Evolutionary conservation across 2,888 invertebrate species (phyloP).

Genomic region (Leptopilina drosophilae): DNA sequence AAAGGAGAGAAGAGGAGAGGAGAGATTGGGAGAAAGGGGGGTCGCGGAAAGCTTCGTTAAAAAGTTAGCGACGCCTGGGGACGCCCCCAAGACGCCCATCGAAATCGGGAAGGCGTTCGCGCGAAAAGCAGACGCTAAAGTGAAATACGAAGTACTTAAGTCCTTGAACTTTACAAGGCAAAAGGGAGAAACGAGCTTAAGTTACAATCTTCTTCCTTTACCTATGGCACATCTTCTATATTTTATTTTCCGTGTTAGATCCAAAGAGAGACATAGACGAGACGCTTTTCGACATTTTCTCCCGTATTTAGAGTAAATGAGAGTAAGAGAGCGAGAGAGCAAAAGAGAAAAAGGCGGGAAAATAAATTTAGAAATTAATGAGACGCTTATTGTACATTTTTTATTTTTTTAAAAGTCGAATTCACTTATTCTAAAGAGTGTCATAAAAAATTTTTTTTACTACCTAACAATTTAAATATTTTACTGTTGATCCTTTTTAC

Average conservation of each 20-base stretch:
- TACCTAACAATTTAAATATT: too few species aligned
- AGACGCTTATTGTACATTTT: too few species aligned
- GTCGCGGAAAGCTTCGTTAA: slow-evolving; percentile 40
- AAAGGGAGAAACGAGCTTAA: slow-evolving; percentile 38
- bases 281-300: slow-evolving; percentile 2
- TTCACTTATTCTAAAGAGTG: too few species aligned
- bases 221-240: slow-evolving; percentile 31
- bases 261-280: not conserved
- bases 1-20: too few species aligned
- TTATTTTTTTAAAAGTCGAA: too few species aligned
- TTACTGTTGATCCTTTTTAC: too few species aligned
- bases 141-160: slow-evolving; percentile 59
- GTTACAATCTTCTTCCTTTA: slow-evolving; percentile 30
- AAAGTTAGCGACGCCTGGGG: slow-evolving; percentile 41
- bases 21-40: not conserved
- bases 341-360: not conserved
- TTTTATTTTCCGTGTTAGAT: slow-evolving; percentile 20
- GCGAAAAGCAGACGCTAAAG: slow-evolving; percentile 52
- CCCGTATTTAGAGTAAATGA: not conserved
- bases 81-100: slow-evolving; percentile 38
- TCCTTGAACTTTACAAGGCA: slow-evolving; percentile 52
- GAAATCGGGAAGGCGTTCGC: slow-evolving; percentile 41
- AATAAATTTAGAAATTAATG: slow-evolving; percentile 22
- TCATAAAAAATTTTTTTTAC: too few species aligned
- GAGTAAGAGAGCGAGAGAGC: too few species aligned